Evolutionary conservation across 2,888 invertebrate genomes (phyloP), one percentile per base, ranked within the genome.

Genomic region (Troglohyphantes excavatus): DNA sequence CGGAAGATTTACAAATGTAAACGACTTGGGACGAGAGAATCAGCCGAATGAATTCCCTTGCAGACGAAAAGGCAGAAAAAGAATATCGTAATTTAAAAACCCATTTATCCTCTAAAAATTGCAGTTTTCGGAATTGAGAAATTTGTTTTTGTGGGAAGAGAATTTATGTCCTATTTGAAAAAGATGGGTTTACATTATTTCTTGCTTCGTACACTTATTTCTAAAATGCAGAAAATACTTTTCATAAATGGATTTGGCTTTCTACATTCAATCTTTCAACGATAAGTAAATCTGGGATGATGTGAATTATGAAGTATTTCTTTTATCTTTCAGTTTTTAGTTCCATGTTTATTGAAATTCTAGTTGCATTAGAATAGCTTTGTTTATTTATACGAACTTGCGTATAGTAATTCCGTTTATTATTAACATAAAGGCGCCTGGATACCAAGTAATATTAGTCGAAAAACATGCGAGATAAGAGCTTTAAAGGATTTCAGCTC

Each of bases 1-100:
- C 33, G 7, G 27, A 43, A 83, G 72, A 83, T 72, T 72, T 83
- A 83, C 59, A 83, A 83, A 63, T 70, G 82, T 13, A 83, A 72
- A 63, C 23, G 72, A 61, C 82, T 33, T 39, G 33, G 82, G 72
- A 53, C 17, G n/a, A n/a, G n/a, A 11, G n/a, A 53, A 43, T 83
- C 63, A 63, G 70, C 6, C 1, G 11, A 26, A 26, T 79, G 23
- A 23, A 39, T 65, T 81, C 65, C 43, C 26, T n/a, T 53, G 9
- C 53, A 23, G 65, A 17, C 53, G 2, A 5, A 26, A 73, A 23
- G 65, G 7, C 53, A 17, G 17, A 26, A 73, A 73, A 70, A 70
- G 70, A 21, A 68, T 33, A 29, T 29, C 68, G 33, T 68, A 68
- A 68, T 68, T 68, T 68, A 68, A 68, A 29, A 68, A 19, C n/a